phyloP scores from a whole-genome alignment of 2,888 invertebrate species.

The Cantharis rustica region DNA sequence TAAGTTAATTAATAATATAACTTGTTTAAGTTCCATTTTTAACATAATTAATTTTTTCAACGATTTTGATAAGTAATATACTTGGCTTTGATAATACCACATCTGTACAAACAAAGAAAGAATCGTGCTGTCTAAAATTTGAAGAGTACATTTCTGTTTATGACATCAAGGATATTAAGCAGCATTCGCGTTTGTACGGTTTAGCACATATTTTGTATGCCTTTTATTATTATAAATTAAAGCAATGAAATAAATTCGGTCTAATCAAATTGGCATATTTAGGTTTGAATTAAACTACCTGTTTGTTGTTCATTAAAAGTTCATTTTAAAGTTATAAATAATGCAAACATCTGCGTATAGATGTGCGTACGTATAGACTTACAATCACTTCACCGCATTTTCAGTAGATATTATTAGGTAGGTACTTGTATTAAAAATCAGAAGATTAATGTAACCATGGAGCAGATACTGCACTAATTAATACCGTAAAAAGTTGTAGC shows the following conservation, averaged over 20 bases:
- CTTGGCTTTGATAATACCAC: not conserved
- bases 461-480: slow-evolving; percentile 42
- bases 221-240: slow-evolving; percentile 12
- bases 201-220: slow-evolving; percentile 19
- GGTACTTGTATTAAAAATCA: slow-evolving; percentile 34
- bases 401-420: too few relatives aligned
- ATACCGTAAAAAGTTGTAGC: slow-evolving; percentile 27
- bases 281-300: not conserved
- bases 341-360: slow-evolving; percentile 12
- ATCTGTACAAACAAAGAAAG: slow-evolving; percentile 21
- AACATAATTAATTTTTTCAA: not conserved
- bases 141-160: slow-evolving; percentile 17
- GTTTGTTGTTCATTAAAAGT: not conserved
- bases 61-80: not conserved
- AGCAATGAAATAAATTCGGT: slow-evolving; percentile 4
- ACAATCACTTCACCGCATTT: slow-evolving; percentile 41
- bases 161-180: slow-evolving; percentile 30
- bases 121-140: slow-evolving; percentile 18
- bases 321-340: slow-evolving; percentile 38
- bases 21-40: not conserved
- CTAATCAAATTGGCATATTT: not conserved
- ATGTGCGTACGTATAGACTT: too few relatives aligned
- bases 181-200: slow-evolving; percentile 21
- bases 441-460: slow-evolving; percentile 47
- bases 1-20: too few relatives aligned